Evolutionary conservation across 2,113 vertebrate genomes (phyloP).

Genomic region (Caranx melampygus): DNA sequence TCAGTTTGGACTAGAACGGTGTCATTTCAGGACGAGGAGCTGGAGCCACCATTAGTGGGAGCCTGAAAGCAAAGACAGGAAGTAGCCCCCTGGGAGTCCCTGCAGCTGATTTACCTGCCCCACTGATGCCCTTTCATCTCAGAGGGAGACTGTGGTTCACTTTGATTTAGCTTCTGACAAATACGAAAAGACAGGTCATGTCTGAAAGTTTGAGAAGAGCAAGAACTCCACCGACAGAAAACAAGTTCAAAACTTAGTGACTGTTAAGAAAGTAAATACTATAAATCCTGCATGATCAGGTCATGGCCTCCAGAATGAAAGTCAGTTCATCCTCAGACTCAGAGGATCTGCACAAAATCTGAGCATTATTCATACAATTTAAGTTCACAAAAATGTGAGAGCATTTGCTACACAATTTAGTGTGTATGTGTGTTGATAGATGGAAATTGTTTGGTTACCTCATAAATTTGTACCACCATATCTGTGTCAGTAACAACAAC

Average conservation of each 20-base stretch:
- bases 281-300: background rate
- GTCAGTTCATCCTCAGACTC: background rate
- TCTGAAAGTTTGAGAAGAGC: background rate
- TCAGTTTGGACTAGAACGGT: background rate
- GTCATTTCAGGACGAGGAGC: background rate
- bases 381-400: background rate
- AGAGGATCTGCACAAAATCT: background rate
- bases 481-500: background rate
- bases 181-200: background rate
- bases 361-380: too few species aligned
- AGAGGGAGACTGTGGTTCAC: background rate
- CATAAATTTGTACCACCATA: background rate
- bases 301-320: background rate
- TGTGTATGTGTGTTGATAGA: too few species aligned
- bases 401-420: too few species aligned
- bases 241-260: too few species aligned
- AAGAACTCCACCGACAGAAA: background rate
- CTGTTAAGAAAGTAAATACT: background rate
- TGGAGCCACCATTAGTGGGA: background rate
- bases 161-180: background rate
- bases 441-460: background rate
- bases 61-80: background rate
- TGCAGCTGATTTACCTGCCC: background rate
- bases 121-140: background rate
- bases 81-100: background rate